Evolutionary conservation across 1,140 invertebrate genomes (phyloP).

Genomic region (Drosophila sturtevanti): DNA sequence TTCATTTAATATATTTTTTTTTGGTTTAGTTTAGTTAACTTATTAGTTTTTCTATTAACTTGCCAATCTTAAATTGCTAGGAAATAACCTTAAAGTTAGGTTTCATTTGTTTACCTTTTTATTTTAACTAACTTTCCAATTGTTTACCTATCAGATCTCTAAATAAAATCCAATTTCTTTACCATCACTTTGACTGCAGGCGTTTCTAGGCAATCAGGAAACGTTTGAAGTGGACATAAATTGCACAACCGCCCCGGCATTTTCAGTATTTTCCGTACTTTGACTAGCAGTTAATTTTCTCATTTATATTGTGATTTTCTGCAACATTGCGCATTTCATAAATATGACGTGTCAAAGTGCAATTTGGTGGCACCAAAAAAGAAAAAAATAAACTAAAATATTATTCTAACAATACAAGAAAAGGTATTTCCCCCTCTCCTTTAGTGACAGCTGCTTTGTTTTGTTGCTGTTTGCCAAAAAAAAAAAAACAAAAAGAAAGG

Average conservation of each 20-base stretch:
- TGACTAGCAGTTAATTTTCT: constrained; percentile 59
- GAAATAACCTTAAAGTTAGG: no score
- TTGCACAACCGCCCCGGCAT: background rate
- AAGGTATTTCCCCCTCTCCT: background rate
- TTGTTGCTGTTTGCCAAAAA: constrained; percentile 33
- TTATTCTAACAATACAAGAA: constrained; percentile 1
- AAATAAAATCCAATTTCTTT: constrained; percentile 10
- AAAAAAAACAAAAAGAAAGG: constrained; percentile 3
- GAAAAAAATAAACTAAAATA: constrained; percentile 4
- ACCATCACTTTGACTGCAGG: constrained; percentile 18
- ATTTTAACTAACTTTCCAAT: background rate
- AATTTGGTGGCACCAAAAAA: constrained; percentile 60
- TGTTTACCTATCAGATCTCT: background rate
- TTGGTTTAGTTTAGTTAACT: no score
- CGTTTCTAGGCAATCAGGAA: constrained; percentile 58
- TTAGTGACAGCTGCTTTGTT: constrained; percentile 12
- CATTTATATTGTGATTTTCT: constrained; percentile 75
- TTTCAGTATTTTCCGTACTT: constrained; percentile 6
- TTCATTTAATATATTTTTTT: no score
- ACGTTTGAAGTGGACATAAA: constrained; percentile 60
- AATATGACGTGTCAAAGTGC: constrained; percentile 75
- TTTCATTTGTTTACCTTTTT: no score
- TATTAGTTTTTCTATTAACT: no score
- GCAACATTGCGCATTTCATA: constrained; percentile 78
- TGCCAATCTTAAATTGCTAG: no score